phyloP scores from a whole-genome alignment of 1,140 invertebrate species.

The Microplitis demolitor region DNA sequence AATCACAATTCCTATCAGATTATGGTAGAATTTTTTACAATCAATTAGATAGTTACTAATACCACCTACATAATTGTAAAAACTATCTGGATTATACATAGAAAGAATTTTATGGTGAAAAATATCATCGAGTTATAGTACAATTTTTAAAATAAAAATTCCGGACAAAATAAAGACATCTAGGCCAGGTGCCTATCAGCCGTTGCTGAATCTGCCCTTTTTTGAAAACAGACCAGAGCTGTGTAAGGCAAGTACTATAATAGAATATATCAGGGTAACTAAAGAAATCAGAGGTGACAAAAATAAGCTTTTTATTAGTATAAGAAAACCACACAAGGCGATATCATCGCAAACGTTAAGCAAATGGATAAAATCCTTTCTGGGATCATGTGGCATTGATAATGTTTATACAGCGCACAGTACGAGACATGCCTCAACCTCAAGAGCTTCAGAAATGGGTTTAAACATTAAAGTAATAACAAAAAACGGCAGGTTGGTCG shows the following conservation, averaged over 20 bases:
- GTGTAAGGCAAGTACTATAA: background rate
- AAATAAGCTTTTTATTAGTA: background rate
- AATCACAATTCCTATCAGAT: too few species aligned
- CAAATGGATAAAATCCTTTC: background rate
- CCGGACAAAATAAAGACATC: conserved; percentile 22
- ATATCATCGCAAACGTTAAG: background rate
- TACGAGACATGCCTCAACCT: background rate
- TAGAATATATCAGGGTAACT: background rate
- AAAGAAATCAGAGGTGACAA: background rate
- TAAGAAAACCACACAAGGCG: background rate
- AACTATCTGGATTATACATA: too few species aligned
- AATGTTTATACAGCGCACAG: background rate
- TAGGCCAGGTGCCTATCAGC: conserved; percentile 7
- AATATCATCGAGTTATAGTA: too few species aligned
- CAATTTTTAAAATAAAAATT: conserved; percentile 29
- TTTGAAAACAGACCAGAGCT: background rate
- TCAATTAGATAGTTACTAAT: too few species aligned
- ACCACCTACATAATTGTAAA: too few species aligned
- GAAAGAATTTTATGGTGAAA: too few species aligned
- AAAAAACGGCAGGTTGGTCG: too few species aligned
- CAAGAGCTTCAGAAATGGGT: background rate
- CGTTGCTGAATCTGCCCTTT: conserved; percentile 20
- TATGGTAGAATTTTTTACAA: too few species aligned
- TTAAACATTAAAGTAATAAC: too few species aligned
- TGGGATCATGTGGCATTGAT: background rate